phyloP scores from a whole-genome alignment of 2,113 vertebrate genomes.

The Myiozetetes cayanensis region DNA sequence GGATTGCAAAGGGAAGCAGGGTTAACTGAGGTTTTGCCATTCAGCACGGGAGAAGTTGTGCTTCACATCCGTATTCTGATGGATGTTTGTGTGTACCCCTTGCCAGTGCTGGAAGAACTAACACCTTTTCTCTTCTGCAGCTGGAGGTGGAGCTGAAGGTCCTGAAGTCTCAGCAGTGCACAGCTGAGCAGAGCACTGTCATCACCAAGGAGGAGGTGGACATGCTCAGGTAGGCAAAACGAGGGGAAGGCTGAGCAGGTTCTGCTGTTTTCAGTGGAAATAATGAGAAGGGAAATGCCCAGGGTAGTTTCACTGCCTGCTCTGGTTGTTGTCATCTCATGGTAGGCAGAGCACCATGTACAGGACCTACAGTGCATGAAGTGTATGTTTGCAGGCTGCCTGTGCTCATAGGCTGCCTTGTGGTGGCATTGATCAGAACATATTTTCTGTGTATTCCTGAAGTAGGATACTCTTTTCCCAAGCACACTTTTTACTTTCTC shows the following conservation, averaged over 20 bases:
- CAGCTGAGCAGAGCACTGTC: constrained; percentile 45
- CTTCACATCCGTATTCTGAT: accelerated
- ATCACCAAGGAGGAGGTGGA: constrained; percentile 72
- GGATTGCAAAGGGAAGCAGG: not conserved
- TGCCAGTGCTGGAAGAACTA: not conserved
- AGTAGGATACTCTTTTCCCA: not conserved
- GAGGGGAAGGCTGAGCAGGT: not conserved
- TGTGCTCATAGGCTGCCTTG: not conserved
- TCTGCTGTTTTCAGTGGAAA: accelerated
- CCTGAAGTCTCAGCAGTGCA: constrained; percentile 67
- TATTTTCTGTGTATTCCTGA: not conserved
- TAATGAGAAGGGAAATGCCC: not conserved
- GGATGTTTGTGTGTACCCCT: not conserved
- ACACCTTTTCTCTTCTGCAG: constrained; percentile 41
- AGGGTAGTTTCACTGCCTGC: not conserved
- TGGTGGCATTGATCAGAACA: not conserved
- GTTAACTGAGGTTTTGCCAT: not conserved
- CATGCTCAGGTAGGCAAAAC: constrained; percentile 68
- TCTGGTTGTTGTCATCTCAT: not conserved
- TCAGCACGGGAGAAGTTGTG: not conserved
- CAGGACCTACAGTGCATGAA: accelerated
- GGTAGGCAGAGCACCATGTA: not conserved
- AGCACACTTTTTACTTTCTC: not conserved
- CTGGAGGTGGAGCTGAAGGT: constrained; percentile 77
- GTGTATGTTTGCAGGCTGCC: accelerated